These are phyloP conservation scores for Peribatodes rhomboidaria DNA, from an alignment of 2,888 invertebrate genomes.

Conservation along the genomic window DNA sequence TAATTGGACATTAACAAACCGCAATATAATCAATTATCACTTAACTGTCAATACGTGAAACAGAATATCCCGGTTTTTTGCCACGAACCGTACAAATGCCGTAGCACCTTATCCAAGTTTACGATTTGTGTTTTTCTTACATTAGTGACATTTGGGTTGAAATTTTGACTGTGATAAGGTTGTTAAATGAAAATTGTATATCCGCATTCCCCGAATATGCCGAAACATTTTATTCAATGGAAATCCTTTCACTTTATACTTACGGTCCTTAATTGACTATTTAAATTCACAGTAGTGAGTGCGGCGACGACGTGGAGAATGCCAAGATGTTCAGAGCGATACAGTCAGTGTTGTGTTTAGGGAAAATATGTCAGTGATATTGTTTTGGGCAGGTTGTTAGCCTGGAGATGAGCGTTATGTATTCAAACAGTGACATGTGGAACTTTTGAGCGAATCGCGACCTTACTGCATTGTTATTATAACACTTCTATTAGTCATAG, in stretches of 20 bases:
- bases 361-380: constrained; percentile 11
- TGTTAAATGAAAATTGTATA: constrained; percentile 40
- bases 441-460: too few species aligned
- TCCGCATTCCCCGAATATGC: constrained; percentile 53
- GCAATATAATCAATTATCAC: constrained; percentile 10
- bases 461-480: too few species aligned
- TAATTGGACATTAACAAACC: not conserved
- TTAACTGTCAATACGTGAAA: constrained; percentile 17
- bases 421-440: too few species aligned
- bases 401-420: not conserved
- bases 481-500: too few species aligned
- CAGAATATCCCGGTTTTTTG: constrained; percentile 11
- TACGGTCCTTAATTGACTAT: constrained; percentile 51
- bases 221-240: constrained; percentile 47
- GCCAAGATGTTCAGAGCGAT: constrained; percentile 14
- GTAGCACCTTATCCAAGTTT: constrained; percentile 7
- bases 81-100: not conserved
- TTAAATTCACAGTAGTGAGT: constrained; percentile 46
- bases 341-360: constrained; percentile 18
- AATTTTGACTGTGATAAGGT: constrained; percentile 16
- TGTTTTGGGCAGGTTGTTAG: not conserved
- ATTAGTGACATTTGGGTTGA: not conserved
- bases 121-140: not conserved
- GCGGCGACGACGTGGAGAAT: constrained; percentile 12
- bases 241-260: constrained; percentile 57